Evolutionary conservation across 2,888 invertebrate genomes (phyloP), one percentile per base, ranked within the genome.

Genomic region (Lomographa bimaculata): DNA sequence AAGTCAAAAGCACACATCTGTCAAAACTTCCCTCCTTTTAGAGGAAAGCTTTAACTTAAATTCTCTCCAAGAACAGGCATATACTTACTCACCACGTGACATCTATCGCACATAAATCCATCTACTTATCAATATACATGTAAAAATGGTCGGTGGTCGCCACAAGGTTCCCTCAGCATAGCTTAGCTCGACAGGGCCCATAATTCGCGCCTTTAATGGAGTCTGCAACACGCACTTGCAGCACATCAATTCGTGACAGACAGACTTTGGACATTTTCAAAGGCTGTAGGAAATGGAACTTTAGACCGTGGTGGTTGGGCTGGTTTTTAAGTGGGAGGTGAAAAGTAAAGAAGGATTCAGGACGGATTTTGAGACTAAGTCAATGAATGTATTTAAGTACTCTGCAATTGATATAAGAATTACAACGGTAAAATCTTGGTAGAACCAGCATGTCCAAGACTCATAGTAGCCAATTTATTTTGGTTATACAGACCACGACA

Each of bases 161-260:
- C 60, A 70, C 70, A 70, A 70, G 51, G 63, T 62, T 58, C 60
- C 48, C 48, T 51, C 32, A 52, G 64, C 74, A 74, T 67, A 61
- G 63, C 67, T 64, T 60, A 64, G 68, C 65, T 60, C 63, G 79
- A 80, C 78, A 74, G 71, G 53, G 50, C 51, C 60, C 74, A 82
- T 84, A 85, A 79, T 78, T 83, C 72, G 58, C 60, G 58, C 60
- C 60, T 48, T 64, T 83, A 84, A 84, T 84, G 79, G 81, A 83
- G 79, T 79, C 77, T 54, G 72, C 77, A 71, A 72, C 82, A 80
- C 79, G 82, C 80, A 75, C 71, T 60, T 53, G 67, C 71, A 59
- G 80, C 82, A 83, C 79, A 84, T 85, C 82, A 84, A 71, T 61
- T 45, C 38, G 56, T 52, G 64, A 79, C 66, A 65, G 78, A 72